Evolutionary conservation across 2,113 vertebrate genomes (phyloP), one percentile per base, ranked within the genome.

Genomic region (Taurulus bubalis): DNA sequence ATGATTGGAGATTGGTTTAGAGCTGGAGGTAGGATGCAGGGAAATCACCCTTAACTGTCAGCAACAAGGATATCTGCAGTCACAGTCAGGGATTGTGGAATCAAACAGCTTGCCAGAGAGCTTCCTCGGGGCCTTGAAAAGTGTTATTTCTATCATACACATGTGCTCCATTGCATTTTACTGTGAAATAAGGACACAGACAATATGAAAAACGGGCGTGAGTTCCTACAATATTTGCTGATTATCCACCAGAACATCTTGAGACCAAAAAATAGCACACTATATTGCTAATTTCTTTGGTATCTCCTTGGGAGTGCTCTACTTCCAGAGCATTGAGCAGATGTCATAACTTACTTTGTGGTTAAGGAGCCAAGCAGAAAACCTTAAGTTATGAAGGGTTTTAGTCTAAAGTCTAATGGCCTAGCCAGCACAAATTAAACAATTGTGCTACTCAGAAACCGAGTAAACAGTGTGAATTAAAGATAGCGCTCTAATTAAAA

Each of bases 31-130:
- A 66, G 24, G 30, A 26, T n/a, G 56, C 1, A 12, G 18, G 51
- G 55, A 47, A 22, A 72, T 68, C 26, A 55, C 59, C 90, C 91
- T 93, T 82, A 76, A 51, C 90, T 86, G 87, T 89, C 91, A 93
- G 75, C 28, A 34, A 42, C 80, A 91, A 89, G 89, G 89, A 87
- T 71, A 88, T 88, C 79, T 82, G 60, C 28, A 47, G 64, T 90
- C 87, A 86, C 87, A 85, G 45, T 6, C 85, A 82, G 20, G 75
- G 66, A 72, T 7, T 38, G 66, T 66, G 22, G 32, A 64, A 30
- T 59, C 64, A 76, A 85, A 85, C 26, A 36, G 30, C 65, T 79
- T 63, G 51, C 58, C 45, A 47, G 15, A 56, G 53, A 63, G 66
- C 82, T 65, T 83, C 69, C 64, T 22, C 34, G 1, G 59, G 74